Conservation (phyloP, 2,888 invertebrate species). For the Hyposoter didymator region DNA sequence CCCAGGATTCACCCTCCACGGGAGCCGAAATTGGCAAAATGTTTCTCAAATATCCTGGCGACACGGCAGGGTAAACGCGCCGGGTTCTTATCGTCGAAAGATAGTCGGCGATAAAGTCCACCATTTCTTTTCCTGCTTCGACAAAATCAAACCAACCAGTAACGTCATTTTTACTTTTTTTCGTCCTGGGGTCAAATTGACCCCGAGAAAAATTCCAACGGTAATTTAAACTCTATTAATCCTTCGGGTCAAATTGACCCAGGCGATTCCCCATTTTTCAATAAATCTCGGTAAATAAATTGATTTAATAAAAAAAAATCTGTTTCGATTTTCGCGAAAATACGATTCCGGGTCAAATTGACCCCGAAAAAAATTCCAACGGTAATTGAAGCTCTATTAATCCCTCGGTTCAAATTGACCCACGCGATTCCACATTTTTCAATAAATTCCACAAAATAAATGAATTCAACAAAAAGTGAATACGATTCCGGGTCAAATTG, state of each 20-base stretch:
- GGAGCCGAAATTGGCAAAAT: conserved; percentile 95
- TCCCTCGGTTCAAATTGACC: no score
- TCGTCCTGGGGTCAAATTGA: no score
- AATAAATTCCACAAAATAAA: not conserved
- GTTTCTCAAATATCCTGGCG: conserved; percentile 96
- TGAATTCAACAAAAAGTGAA: not conserved
- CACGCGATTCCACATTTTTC: not conserved
- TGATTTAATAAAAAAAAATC: not conserved
- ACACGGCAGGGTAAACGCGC: conserved; percentile 96
- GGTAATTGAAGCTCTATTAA: no score
- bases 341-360: not conserved
- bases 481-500: not conserved
- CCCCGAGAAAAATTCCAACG: no score
- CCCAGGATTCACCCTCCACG: conserved; percentile 94
- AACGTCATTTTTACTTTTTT: not conserved
- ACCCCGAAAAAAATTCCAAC: not conserved
- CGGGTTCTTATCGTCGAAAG: conserved; percentile 95
- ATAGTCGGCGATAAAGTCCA: conserved; percentile 99
- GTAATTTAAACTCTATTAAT: no score
- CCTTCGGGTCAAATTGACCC: no score
- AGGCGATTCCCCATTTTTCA: not conserved
- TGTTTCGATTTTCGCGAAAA: no score
- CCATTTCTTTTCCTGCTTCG: conserved; percentile 96
- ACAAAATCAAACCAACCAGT: not conserved
- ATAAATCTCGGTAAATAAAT: not conserved